A percentile compares a stretch with the other conserved stretches of the same genome.
These are phyloP conservation scores for Otus sunia DNA, from an alignment of 2,113 vertebrate genomes.

Conservation along the genomic window DNA sequence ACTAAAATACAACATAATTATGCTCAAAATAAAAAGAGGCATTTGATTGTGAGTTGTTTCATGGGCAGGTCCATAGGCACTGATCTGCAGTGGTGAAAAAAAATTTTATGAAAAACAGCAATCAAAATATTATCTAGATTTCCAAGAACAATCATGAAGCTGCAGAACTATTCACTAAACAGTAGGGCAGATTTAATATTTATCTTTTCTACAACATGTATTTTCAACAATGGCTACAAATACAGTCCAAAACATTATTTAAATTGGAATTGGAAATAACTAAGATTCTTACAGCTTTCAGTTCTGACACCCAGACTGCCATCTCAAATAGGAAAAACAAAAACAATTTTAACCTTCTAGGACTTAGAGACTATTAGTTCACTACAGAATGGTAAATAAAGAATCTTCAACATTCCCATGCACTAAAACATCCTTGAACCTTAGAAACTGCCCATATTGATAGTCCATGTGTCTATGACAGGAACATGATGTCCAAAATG, in stretches of 20 bases:
- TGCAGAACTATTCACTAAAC: background rate
- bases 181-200: background rate
- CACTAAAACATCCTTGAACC: background rate
- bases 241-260: background rate
- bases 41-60: background rate
- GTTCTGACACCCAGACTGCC: background rate
- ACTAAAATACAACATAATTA: constrained; percentile 27
- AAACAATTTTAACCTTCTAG: background rate
- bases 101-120: background rate
- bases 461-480: background rate
- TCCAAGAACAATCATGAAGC: background rate
- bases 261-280: background rate
- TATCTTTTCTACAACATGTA: background rate
- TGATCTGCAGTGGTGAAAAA: background rate
- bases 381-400: background rate
- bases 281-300: background rate
- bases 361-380: background rate
- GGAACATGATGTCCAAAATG: background rate
- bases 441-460: background rate
- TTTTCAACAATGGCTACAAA: constrained; percentile 1
- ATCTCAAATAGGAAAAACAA: background rate
- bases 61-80: background rate
- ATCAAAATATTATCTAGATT: background rate
- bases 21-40: constrained; percentile 20
- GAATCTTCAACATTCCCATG: background rate